Evolutionary conservation across 2,888 invertebrate genomes (phyloP), one percentile per base, ranked within the genome.

Genomic region (Cyclophora punctaria): DNA sequence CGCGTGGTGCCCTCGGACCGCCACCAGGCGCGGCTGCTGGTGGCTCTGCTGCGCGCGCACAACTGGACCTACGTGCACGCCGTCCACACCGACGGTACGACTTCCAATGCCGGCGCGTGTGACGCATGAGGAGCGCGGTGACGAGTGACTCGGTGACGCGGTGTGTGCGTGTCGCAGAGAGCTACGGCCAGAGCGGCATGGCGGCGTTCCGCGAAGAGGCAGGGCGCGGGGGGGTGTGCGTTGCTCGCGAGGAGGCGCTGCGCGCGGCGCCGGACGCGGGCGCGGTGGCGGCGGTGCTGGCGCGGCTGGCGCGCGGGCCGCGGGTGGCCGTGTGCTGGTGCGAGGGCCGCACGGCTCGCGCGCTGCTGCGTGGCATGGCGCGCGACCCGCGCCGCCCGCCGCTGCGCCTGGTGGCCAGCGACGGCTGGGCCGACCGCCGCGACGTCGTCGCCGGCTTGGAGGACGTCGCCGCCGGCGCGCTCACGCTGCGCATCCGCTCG

Each of bases 11-110:
- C 95, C 6, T 93, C 93, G 0, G 95, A 95, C 81, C 91, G 90
- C 62, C 93, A 93, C 79, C 95, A 95, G 80, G 94, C 94, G 7
- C 91, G 92, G 69, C 92, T 93, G 48, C 91, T 95, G 71, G 87
- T 93, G 58, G 93, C 94, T 67, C 82, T 93, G 54, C 90, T 94
- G 45, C 83, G 87, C 54, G 83, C 89, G 54, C 91, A 92, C 78
- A 93, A 93, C 76, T 95, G 95, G 95, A 94, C 93, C 5, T 95
- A 95, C 75, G 92, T 95, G 43, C 93, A 93, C 44, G 92, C 92
- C 20, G 51, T 73, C 46, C 92, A 94, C 73, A 93, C 93, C 2
- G 93, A 94, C 71, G 94, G 20, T 20, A 20, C 20, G 20, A 20
- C 20, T 20, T 20, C 20, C 94, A 67, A 7, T 48, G 54, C 44